Evolutionary conservation across 2,888 invertebrate genomes (phyloP), one percentile per base, ranked within the genome.

Genomic region (Amorpha juglandis): DNA sequence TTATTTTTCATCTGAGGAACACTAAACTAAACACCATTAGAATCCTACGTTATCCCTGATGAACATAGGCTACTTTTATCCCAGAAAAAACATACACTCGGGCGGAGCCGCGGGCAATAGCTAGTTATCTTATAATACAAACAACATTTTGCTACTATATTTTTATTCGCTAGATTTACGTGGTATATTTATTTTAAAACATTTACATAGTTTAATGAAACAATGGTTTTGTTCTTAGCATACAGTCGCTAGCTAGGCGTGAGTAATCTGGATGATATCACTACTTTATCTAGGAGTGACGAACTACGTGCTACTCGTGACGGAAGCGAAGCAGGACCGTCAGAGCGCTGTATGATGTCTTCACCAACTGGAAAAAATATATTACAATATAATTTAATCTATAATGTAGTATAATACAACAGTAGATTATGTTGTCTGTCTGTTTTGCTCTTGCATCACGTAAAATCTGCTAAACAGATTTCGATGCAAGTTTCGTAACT

Each of bases 281-380:
- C 45, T 19, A 53, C 27, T 27, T 45, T 64, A 64, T 53, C 53
- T 64, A 45, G 53, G 53, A 33, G 53, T 38, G 52, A 64, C 45
- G 53, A 38, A 21, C 27, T 64, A 45, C 27, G 45, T 50, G n/a
- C 42, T 75, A 73, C 16, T 70, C 66, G 19, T 76, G 74, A 51
- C 75, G 74, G 66, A 90, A 82, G 38, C 87, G 79, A 4, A 92
- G 84, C n/a, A 92, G 69, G 2, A 92, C 82, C 48, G 91, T 91
- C 8, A 92, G 78, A 8, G 90, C 91, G 62, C 87, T 91, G 79
- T 92, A 92, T 0, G 92, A 91, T 0, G 91, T 88, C 76, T 91
- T 92, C 74, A 92, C 83, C 72, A 92, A 78, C 92, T 92, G 87
- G 62, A 89, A 90, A 72, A 66, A 63, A 69, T 64, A 66, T 42